Evolutionary conservation across 2,113 vertebrate species (phyloP).

Genomic region (Rhipidura dahli): DNA sequence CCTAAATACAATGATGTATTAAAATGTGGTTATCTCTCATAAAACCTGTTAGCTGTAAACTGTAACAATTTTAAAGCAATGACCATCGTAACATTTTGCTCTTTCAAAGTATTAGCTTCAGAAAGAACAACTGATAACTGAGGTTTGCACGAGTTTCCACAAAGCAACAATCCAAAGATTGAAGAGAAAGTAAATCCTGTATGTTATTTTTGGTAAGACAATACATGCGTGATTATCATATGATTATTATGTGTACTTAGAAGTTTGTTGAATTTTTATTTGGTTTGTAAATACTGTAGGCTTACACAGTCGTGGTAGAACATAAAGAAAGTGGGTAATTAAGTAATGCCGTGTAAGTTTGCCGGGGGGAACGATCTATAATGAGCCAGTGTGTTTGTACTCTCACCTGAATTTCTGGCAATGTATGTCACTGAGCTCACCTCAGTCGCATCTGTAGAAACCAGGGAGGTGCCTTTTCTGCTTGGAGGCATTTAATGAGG

Average conservation of each 20-base stretch:
- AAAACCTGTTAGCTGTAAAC: background rate
- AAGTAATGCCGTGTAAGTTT: background rate
- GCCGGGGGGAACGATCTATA: fast-evolving
- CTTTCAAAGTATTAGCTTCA: background rate
- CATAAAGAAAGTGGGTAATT: background rate
- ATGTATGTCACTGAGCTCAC: background rate
- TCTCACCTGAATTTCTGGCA: background rate
- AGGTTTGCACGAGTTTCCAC: background rate
- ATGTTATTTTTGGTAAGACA: background rate
- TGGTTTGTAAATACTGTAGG: background rate
- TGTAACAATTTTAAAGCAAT: background rate
- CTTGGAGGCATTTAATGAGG: background rate
- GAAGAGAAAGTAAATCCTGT: background rate
- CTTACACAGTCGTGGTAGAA: background rate
- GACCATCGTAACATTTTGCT: background rate
- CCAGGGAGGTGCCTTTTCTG: background rate
- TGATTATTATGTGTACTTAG: background rate
- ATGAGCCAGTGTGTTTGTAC: background rate
- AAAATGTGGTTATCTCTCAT: background rate
- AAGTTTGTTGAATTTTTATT: background rate
- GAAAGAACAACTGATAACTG: background rate
- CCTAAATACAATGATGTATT: fast-evolving
- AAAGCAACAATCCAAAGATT: background rate
- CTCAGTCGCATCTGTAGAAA: background rate
- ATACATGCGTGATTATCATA: background rate